Percentiles rank a stretch among this genome's conserved stretches.
These are phyloP conservation scores for Mimachlamys varia DNA, from an alignment of 2,888 invertebrate species.

Conservation along the genomic window DNA sequence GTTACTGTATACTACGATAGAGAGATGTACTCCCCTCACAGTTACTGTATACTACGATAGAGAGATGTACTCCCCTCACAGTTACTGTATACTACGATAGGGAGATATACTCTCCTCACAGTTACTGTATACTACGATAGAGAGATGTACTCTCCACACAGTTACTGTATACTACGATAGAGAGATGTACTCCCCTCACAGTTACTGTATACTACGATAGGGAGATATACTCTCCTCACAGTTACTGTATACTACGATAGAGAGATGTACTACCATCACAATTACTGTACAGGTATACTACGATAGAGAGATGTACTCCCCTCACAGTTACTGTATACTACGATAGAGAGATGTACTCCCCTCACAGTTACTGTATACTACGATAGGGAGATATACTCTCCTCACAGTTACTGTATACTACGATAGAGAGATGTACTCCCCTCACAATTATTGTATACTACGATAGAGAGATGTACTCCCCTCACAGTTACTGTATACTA, in stretches of 20 bases:
- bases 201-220: not conserved
- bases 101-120: too few relatives aligned
- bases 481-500: not conserved
- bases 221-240: too few relatives aligned
- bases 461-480: not conserved
- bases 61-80: not conserved
- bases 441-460: not conserved
- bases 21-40: not conserved
- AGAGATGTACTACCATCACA: not conserved
- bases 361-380: not conserved
- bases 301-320: not conserved
- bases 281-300: too few relatives aligned
- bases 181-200: not conserved
- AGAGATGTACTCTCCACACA: not conserved
- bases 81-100: not conserved
- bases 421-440: not conserved
- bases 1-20: not conserved
- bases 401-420: not conserved
- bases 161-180: not conserved
- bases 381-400: not conserved
- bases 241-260: not conserved
- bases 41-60: not conserved
- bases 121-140: not conserved
- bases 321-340: not conserved
- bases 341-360: not conserved